These are phyloP conservation scores for Eremobia ochroleuca DNA, from an alignment of 2,888 invertebrate genomes.

Conservation along the genomic window DNA sequence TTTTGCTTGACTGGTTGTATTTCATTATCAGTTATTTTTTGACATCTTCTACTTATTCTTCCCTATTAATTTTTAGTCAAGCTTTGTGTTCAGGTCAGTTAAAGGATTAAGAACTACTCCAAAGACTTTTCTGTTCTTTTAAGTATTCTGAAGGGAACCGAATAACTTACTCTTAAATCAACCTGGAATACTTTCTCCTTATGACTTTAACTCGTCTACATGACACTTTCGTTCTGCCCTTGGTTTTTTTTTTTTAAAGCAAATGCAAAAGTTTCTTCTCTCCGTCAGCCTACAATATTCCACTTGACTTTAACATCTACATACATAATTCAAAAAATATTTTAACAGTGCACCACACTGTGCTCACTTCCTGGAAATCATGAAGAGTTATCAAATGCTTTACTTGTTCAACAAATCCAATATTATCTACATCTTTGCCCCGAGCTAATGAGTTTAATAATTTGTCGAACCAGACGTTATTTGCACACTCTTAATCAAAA, in stretches of 20 bases:
- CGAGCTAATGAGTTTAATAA: slow-evolving; percentile 28
- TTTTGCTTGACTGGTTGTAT: slow-evolving; percentile 36
- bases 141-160: not conserved
- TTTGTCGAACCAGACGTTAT: slow-evolving; percentile 37
- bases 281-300: not conserved
- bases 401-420: slow-evolving; percentile 13
- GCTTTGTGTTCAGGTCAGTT: not conserved
- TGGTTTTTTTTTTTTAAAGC: not conserved
- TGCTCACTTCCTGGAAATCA: not conserved
- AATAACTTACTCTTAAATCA: no score
- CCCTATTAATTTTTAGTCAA: not conserved
- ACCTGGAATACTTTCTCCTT: not conserved
- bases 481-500: slow-evolving; percentile 32
- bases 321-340: not conserved
- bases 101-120: not conserved
- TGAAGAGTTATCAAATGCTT: not conserved
- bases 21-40: slow-evolving; percentile 21
- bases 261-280: not conserved
- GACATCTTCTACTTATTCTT: not conserved
- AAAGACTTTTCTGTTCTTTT: not conserved
- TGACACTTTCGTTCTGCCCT: not conserved
- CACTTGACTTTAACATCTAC: not conserved
- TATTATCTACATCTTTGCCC: slow-evolving; percentile 9
- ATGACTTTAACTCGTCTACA: not conserved
- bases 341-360: not conserved